These are phyloP conservation scores for Desoria tigrina DNA, from an alignment of 2,888 invertebrate species.

Conservation along the genomic window DNA sequence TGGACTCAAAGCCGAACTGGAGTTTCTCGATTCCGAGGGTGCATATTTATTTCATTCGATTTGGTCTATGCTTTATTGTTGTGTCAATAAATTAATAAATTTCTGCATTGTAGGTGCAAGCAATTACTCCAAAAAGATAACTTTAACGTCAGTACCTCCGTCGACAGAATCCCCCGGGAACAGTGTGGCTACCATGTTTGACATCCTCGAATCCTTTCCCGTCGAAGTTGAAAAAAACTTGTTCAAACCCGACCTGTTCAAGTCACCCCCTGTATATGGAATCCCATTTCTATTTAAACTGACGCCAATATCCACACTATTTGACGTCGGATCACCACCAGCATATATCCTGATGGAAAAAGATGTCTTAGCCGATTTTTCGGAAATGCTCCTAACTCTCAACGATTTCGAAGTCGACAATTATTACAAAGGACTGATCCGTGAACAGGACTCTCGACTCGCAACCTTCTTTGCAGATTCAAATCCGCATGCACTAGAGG, in stretches of 20 bases:
- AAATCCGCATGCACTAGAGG: no score
- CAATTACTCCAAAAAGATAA: no score
- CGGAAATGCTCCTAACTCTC: background rate
- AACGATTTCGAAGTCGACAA: background rate
- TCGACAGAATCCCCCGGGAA: no score
- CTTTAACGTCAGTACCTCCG: no score
- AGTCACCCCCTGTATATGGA: background rate
- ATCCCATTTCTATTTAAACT: background rate
- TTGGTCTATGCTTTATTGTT: no score
- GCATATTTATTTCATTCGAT: no score
- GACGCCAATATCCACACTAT: background rate
- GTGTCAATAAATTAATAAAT: no score
- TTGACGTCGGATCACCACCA: background rate
- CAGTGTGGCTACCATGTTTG: background rate
- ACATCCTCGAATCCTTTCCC: background rate
- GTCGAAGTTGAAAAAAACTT: background rate
- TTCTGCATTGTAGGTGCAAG: no score
- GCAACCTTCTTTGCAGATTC: background rate
- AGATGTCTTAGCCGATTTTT: background rate
- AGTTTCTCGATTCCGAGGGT: background rate
- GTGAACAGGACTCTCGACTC: background rate
- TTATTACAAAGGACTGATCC: background rate
- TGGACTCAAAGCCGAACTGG: background rate
- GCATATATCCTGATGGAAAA: slow-evolving; percentile 7
- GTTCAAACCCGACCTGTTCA: background rate